Evolutionary conservation across 1,140 invertebrate species (phyloP).

Genomic region (Saccostrea echinata): DNA sequence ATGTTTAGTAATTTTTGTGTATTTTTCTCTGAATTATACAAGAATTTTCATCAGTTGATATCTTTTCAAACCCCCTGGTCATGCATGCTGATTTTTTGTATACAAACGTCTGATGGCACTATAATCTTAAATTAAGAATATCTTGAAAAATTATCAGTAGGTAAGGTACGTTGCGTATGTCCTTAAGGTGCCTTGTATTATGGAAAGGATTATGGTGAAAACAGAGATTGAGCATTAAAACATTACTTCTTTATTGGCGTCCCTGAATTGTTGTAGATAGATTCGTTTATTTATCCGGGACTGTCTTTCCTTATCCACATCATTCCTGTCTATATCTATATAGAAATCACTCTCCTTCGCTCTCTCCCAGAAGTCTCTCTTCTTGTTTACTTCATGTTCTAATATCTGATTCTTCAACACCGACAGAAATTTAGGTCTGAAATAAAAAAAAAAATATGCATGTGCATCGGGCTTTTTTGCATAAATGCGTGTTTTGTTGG

Average conservation of each 20-base stretch:
- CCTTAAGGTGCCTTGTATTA: no score
- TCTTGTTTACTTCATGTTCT: conserved; percentile 65
- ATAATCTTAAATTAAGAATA: no score
- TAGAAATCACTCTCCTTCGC: conserved; percentile 71
- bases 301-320: conserved; percentile 67
- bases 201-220: not conserved
- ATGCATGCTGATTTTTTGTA: no score
- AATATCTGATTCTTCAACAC: conserved; percentile 77
- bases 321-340: conserved; percentile 69
- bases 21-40: no score
- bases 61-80: no score
- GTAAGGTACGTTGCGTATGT: no score
- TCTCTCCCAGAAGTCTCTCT: conserved; percentile 63
- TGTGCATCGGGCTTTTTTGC: no score
- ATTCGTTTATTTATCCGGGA: conserved; percentile 68
- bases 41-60: no score
- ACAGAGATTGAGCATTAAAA: not conserved
- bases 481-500: no score
- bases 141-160: no score
- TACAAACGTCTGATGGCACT: no score
- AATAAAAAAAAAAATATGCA: conserved; percentile 36
- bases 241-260: conserved; percentile 65
- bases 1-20: no score
- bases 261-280: conserved; percentile 75
- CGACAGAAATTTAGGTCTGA: conserved; percentile 73